phyloP scores from a whole-genome alignment of 2,113 vertebrate species.

The Ictalurus furcatus region DNA sequence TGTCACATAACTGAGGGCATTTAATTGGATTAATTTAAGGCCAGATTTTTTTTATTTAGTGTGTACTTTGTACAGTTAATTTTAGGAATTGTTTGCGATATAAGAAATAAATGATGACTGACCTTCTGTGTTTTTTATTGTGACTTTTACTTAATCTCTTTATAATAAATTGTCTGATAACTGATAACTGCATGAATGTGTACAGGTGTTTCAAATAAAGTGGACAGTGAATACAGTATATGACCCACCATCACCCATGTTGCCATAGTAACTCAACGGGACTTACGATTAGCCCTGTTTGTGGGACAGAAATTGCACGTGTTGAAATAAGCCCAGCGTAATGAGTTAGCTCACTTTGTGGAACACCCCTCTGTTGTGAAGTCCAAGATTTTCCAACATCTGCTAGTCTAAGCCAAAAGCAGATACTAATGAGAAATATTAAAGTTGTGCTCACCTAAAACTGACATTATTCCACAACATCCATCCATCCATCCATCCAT shows the following conservation, averaged over 20 bases:
- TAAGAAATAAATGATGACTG: neutral
- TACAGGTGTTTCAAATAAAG: no score
- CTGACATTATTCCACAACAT: neutral
- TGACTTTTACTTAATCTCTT: neutral
- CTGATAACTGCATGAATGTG: no score
- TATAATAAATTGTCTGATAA: no score
- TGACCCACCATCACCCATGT: neutral
- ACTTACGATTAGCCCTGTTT: neutral
- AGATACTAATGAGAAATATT: neutral
- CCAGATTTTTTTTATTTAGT: neutral
- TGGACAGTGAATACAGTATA: no score
- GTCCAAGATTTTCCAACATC: neutral
- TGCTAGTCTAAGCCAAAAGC: neutral
- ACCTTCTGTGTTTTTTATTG: neutral
- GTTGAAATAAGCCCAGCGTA: neutral
- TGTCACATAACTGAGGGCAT: no score
- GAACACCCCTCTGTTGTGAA: neutral
- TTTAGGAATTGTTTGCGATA: neutral
- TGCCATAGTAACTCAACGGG: neutral
- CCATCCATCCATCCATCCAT: no score
- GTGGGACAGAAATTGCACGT: neutral
- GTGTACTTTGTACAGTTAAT: neutral
- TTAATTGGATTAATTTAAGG: neutral
- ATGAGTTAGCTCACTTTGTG: neutral
- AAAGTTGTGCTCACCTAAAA: neutral